Conservation (phyloP, 2,113 vertebrate genomes). For the Podarcis raffonei region DNA sequence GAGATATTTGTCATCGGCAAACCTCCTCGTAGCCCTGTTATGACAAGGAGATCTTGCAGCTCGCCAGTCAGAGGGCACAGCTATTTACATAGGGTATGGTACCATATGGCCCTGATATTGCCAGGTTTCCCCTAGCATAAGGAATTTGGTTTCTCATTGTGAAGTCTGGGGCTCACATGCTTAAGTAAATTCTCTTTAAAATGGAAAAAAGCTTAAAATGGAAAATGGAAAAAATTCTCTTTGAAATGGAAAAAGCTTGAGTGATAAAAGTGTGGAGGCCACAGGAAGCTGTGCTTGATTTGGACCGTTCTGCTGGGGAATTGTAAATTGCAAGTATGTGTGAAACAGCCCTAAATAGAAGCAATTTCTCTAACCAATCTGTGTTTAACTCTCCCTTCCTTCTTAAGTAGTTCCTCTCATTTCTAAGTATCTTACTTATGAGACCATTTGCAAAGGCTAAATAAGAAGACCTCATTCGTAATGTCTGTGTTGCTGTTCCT, state of each 20-base stretch:
- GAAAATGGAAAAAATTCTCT: neutral
- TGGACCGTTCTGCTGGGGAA: slow-evolving; percentile 3
- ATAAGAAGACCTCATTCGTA: neutral
- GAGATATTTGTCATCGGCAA: slow-evolving; percentile 89
- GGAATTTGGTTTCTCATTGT: slow-evolving; percentile 46
- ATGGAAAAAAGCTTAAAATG: neutral
- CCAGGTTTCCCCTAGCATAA: slow-evolving; percentile 18
- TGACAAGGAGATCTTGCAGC: slow-evolving; percentile 84
- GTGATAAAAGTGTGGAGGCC: slow-evolving; percentile 43
- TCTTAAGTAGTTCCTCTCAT: slow-evolving; percentile 23
- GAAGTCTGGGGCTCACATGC: slow-evolving; percentile 13
- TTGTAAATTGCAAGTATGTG: slow-evolving; percentile 39
- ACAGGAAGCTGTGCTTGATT: neutral
- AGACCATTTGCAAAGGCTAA: slow-evolving; percentile 16
- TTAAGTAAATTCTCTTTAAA: neutral
- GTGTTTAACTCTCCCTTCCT: neutral
- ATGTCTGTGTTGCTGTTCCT: neutral
- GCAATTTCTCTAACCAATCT: neutral
- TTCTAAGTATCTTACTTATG: slow-evolving; percentile 39
- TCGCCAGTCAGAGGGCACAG: slow-evolving; percentile 85
- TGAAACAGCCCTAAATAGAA: neutral
- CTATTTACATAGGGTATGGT: slow-evolving; percentile 90
- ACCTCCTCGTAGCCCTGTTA: slow-evolving; percentile 95
- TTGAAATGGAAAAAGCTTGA: slow-evolving; percentile 27
- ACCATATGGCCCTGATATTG: slow-evolving; percentile 59